Percentiles rank a stretch among this genome's conserved stretches.
phyloP scores from a whole-genome alignment of 2,888 invertebrate species.

The Melinaea menophilus region DNA sequence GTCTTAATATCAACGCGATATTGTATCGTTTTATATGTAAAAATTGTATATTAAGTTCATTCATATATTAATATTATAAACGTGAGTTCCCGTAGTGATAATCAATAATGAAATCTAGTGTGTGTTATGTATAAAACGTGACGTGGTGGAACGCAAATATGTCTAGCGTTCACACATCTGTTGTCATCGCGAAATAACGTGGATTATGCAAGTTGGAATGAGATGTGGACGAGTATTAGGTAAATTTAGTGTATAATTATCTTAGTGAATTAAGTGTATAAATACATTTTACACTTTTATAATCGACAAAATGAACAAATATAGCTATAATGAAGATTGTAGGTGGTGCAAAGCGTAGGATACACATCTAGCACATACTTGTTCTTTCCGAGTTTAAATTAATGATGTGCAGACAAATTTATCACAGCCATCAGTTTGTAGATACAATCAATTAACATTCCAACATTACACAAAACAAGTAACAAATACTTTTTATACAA shows the following conservation, averaged over 20 bases:
- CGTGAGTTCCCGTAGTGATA: slow-evolving; percentile 48
- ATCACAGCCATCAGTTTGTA: neutral
- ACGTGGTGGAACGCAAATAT: slow-evolving; percentile 51
- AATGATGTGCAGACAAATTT: neutral
- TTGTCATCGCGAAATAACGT: slow-evolving; percentile 73
- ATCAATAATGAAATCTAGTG: slow-evolving; percentile 46
- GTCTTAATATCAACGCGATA: slow-evolving; percentile 57
- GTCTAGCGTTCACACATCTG: slow-evolving; percentile 65
- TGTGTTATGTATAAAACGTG: slow-evolving; percentile 40
- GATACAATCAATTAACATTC: neutral
- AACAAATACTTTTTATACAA: neutral
- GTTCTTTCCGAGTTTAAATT: slow-evolving; percentile 1
- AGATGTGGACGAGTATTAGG: slow-evolving; percentile 71
- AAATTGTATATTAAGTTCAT: slow-evolving; percentile 63
- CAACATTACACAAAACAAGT: neutral
- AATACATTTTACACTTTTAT: slow-evolving; percentile 2
- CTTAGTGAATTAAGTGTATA: slow-evolving; percentile 32
- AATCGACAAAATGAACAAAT: neutral
- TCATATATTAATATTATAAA: slow-evolving; percentile 48
- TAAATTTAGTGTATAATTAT: slow-evolving; percentile 51
- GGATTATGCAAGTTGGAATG: slow-evolving; percentile 74
- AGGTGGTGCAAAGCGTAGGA: neutral
- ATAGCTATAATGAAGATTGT: neutral
- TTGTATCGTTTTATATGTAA: slow-evolving; percentile 66
- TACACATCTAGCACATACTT: neutral